Conservation (phyloP, 2,888 invertebrate species). For the Caenorhabditis wallacei region DNA sequence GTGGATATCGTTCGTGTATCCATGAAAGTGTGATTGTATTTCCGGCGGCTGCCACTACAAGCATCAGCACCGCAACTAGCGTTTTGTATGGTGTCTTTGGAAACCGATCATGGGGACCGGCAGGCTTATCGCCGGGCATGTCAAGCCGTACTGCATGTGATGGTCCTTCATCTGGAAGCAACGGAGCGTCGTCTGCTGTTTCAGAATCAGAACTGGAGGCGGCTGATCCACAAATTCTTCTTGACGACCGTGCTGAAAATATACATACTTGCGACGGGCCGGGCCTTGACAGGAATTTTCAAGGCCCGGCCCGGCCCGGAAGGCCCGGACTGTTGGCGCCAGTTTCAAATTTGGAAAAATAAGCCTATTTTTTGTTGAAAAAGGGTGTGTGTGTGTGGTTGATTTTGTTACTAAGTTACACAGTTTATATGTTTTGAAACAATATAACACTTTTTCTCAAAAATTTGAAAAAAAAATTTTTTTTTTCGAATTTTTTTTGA, state of each 20-base stretch:
- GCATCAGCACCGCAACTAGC: conserved; percentile 74
- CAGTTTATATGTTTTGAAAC: too few relatives aligned
- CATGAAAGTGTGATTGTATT: conserved; percentile 87
- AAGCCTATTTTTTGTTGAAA: too few relatives aligned
- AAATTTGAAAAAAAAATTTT: too few relatives aligned
- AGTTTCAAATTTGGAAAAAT: too few relatives aligned
- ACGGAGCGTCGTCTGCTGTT: conserved; percentile 73
- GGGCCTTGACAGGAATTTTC: too few relatives aligned
- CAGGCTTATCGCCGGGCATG: conserved; percentile 71
- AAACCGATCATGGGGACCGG: conserved; percentile 72
- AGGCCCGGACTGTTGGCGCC: too few relatives aligned
- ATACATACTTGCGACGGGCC: too few relatives aligned
- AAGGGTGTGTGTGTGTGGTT: too few relatives aligned
- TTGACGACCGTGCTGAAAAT: conserved; percentile 60
- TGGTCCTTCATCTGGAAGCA: conserved; percentile 72
- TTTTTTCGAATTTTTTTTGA: too few relatives aligned
- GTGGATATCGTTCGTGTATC: conserved; percentile 91
- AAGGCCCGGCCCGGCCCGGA: too few relatives aligned
- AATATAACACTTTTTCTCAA: too few relatives aligned
- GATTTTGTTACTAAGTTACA: too few relatives aligned
- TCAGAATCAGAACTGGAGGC: conserved; percentile 71
- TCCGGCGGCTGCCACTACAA: conserved; percentile 77
- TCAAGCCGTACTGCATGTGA: conserved; percentile 68
- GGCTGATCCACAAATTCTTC: conserved; percentile 71
- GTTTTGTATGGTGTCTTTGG: conserved; percentile 76